A percentile compares a stretch with the other conserved stretches of the same genome.
These are phyloP conservation scores for Cryptotermes secundus DNA, from an alignment of 1,140 invertebrate species.

Conservation along the genomic window DNA sequence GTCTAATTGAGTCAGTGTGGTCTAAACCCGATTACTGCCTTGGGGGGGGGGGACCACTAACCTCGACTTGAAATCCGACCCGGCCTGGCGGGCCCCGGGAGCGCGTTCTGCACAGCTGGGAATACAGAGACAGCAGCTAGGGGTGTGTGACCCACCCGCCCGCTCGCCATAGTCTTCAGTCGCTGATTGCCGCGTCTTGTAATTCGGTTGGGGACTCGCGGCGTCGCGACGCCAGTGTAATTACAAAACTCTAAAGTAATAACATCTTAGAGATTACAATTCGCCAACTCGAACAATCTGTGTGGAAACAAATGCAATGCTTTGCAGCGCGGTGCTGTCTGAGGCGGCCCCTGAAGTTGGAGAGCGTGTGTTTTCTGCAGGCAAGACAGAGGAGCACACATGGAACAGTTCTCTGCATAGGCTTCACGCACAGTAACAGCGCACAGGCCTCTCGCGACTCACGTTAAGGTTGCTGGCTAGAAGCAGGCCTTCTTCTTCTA, in stretches of 20 bases:
- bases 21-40: conserved; percentile 10
- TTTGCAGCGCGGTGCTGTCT: no score
- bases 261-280: background rate
- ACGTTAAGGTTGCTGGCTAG: no score
- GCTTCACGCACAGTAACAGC: no score
- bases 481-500: no score
- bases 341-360: no score
- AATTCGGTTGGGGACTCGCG: no score
- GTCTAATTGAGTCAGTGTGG: conserved; percentile 8
- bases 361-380: no score
- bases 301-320: no score
- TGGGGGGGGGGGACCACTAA: background rate
- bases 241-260: background rate
- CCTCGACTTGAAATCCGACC: conserved; percentile 13
- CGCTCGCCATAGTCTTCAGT: background rate
- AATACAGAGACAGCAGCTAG: background rate
- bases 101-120: background rate
- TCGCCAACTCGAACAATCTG: background rate
- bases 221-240: background rate
- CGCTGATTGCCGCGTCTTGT: background rate
- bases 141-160: background rate
- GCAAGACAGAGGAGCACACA: no score
- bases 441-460: no score
- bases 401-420: no score
- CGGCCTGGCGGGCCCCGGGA: background rate